Base-by-base conservation (phyloP, 2,113 vertebrate genomes). In the Tupaia chinensis region DNA sequence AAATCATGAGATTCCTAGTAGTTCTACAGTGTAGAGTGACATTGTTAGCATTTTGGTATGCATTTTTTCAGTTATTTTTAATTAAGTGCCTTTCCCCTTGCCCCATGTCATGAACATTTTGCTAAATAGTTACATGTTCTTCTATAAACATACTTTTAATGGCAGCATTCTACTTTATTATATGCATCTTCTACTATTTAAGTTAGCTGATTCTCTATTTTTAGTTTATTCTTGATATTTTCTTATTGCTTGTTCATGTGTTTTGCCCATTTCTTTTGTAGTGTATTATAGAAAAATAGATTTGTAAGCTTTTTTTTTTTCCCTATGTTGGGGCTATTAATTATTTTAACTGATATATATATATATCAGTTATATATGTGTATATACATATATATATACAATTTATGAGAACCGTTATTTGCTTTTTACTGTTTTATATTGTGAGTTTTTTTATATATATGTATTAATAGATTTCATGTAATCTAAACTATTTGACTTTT, bases 211-310 rank as follows among this genome's bases (percentile, higher is more conserved):
- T 73, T 9, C 65, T 54, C 32, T 70, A 9, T 34, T 74, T 84
- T 73, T 27, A 69, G 15, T 20, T 65, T 83, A 9, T 74, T 74
- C 15, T 16, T 77, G 16, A n/a, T 56, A 34, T 80, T 63, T 70
- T 93, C 8, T 34, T 60, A 3, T 19, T 92, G 19, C 87, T 78
- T 90, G 17, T 92, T 79, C 78, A 22, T 60, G 13, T 29, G 15
- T 74, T 86, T 93, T 94, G 72, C 93, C 23, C 92, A 72, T 89
- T 94, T 91, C 65, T 69, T 54, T 88, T 60, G n/a, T 27, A 7
- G 14, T 54, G 8, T 87, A 9, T 44, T 84, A 16, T 65, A 65
- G 34, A 70, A 90, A 92, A 77, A 63, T 17, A 81, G 17, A 1
- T 87, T 87, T 56, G 6, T 1, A 25, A 76, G 0, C 27, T 19